A percentile compares a stretch with the other conserved stretches of the same genome.
These are phyloP conservation scores for Clupea harengus DNA, from an alignment of 2,113 vertebrate species.

Conservation along the genomic window DNA sequence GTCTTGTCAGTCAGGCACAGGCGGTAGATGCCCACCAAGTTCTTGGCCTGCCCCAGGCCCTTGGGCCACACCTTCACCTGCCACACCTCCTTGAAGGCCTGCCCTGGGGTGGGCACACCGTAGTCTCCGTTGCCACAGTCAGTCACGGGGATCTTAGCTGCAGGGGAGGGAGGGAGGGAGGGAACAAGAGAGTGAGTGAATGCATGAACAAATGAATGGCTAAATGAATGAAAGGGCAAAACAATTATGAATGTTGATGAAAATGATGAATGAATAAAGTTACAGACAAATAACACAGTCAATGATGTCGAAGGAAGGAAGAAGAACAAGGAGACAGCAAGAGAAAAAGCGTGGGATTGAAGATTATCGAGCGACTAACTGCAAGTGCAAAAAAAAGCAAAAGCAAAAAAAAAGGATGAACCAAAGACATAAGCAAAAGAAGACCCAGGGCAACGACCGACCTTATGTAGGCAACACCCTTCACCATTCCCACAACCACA, in stretches of 20 bases:
- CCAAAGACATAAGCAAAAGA: background rate
- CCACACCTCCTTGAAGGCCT: slow-evolving; percentile 82
- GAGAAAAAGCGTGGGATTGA: background rate
- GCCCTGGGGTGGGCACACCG: slow-evolving; percentile 67
- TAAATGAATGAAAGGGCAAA: too few species aligned
- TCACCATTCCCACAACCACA: background rate
- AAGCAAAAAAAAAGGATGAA: background rate
- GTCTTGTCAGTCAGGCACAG: slow-evolving; percentile 79
- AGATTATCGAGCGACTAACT: background rate
- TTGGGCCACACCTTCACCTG: slow-evolving; percentile 83
- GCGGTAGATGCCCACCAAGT: slow-evolving; percentile 77
- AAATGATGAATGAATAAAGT: background rate
- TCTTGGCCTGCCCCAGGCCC: slow-evolving; percentile 76
- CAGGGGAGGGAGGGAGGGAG: background rate
- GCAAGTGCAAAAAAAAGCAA: background rate
- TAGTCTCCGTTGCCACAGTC: slow-evolving; percentile 64
- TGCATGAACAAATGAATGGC: background rate
- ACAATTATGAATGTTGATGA: background rate
- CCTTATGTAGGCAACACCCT: background rate
- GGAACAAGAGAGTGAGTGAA: background rate
- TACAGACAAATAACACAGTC: slow-evolving; percentile 27
- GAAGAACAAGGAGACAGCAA: background rate
- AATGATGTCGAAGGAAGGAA: background rate
- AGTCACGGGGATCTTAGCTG: slow-evolving; percentile 67
- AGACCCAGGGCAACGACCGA: background rate